phyloP scores from a whole-genome alignment of 2,113 vertebrate genomes.

The Leptocoma aspasia region DNA sequence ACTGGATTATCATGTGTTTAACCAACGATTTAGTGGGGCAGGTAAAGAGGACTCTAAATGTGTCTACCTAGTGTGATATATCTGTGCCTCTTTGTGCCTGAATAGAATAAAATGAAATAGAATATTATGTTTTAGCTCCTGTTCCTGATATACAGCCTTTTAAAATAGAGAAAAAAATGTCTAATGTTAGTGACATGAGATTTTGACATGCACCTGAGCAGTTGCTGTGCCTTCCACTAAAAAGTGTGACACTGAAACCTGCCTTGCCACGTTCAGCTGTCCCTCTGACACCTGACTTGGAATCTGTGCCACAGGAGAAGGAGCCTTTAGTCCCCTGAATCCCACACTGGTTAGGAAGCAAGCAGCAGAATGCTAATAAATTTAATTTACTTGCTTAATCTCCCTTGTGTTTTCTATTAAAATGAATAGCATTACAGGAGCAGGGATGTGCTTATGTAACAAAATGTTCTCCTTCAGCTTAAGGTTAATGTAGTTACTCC shows the following conservation, averaged over 20 bases:
- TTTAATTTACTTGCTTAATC: slow-evolving; percentile 39
- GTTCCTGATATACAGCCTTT: background rate
- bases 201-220: background rate
- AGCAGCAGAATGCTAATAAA: slow-evolving; percentile 21
- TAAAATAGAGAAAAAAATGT: background rate
- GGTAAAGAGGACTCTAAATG: background rate
- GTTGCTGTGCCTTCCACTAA: background rate
- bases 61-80: background rate
- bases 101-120: background rate
- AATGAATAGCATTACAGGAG: slow-evolving; percentile 11
- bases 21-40: background rate
- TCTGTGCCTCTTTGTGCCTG: background rate
- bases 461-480: slow-evolving; percentile 24
- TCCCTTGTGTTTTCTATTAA: slow-evolving; percentile 10
- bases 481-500: background rate
- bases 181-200: background rate
- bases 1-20: background rate
- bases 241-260: background rate
- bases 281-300: background rate
- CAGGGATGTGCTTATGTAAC: slow-evolving; percentile 16
- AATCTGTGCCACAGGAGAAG: background rate
- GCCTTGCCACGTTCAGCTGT: background rate
- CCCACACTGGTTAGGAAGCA: background rate
- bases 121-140: background rate
- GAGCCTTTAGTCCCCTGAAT: background rate